Evolutionary conservation across 2,888 invertebrate species (phyloP), one percentile per base, ranked within the genome.

Genomic region (Nudaria mundana): DNA sequence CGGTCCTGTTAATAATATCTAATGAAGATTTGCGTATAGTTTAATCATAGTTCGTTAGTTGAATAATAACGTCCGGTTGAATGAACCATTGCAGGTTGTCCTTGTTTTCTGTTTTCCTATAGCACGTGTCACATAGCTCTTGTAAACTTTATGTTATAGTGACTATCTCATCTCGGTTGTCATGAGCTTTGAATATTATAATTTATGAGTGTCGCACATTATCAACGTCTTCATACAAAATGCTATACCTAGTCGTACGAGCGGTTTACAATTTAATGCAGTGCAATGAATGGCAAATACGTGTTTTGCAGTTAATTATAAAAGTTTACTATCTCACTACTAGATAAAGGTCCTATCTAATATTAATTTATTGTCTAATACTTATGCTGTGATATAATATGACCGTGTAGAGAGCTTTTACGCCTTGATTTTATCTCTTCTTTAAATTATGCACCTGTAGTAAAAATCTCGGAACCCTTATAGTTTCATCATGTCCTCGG

Each of bases 41-140:
- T 86, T 87, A 87, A 83, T 84, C 86, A 85, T 60, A 76, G 73
- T 81, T 76, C 76, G 87, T 70, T 77, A 58, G 83, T 85, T 85
- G 87, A 87, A 87, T 88, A 86, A 86, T 82, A 85, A 85, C 77
- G 76, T 74, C 72, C 78, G 79, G 87, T 87, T 88, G 85, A 88
- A 87, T 84, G 87, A 86, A 87, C 87, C 76, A 79, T 88, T 88
- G 87, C 87, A 85, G 66, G 68, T 78, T 81, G 87, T 86, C 87
- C 87, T 88, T 88, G 87, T 87, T 86, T 84, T 83, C 81, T 85
- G 83, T 82, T 86, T 87, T 87, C 87, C 86, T 85, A 85, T 77
- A 74, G 80, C 83, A 78, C 81, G 82, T 81, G 81, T 70, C 61
- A 57, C 55, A 33, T 47, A 50, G 48, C 42, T 52, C 63, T 58